Base-by-base conservation (phyloP, 1,140 invertebrate species). In the Drosophila albomicans region DNA sequence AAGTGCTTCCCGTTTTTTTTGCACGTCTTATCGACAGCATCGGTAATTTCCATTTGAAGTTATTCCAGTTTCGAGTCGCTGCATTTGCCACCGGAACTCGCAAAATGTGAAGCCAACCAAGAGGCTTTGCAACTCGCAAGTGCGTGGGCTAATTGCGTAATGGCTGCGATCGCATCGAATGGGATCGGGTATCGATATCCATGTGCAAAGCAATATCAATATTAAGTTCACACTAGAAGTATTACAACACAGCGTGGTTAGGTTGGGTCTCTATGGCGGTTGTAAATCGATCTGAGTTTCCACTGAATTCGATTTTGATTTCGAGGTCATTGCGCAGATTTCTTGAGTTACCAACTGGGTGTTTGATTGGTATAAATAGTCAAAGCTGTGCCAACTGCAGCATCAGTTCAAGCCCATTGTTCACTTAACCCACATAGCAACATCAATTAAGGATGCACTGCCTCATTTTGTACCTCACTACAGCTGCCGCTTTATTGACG, bases 311-410 rank as follows among this genome's bases (percentile, higher is more conserved):
- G 28, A 30, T 48, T 45, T 51, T 28, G 45, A 58, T 81, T 86
- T 81, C 78, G 84, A 87, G 84, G 84, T 87, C 84, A 87, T 77
- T 87, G 79, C 70, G 82, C 84, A 87, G 82, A 87, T 45, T 46
- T 59, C 54, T 84, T 70, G 57, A 30, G 67, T 88, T 88, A 89
- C 85, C 49, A 59, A 3, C 51, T 49, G 73, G 57, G 61, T 58
- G 52, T 25, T 3, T 13, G 35, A 13, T 48, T 74, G 77, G 70
- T 88, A 88, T 88, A 88, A 81, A 88, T 81, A 82, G 30, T 6
- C 57, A 52, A 3, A 52, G 28, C 15, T 6, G 45, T 20, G 20
- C 56, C 51, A 15, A 46, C 30, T 49, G 69, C 66, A 66, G 79
- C 84, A 88, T 82, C 84, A 87, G 84, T 88, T 82, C 54, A 43